Base-by-base conservation (phyloP, 2,113 vertebrate genomes). In the Microcebus griseorufus region DNA sequence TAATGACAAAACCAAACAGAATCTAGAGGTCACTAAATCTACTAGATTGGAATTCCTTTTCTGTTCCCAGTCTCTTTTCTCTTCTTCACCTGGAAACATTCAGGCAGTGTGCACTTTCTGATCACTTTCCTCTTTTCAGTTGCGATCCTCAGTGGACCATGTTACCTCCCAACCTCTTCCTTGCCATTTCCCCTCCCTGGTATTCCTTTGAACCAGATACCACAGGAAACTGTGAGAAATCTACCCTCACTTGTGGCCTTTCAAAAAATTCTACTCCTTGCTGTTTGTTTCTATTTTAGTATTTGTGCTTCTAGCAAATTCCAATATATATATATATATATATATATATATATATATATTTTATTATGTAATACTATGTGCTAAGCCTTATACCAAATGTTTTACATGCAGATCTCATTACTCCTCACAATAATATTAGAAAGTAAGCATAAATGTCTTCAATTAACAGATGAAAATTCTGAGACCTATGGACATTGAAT, bases 401-500 rank as follows among this genome's bases (percentile, higher is more conserved):
- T 96, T 95, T 85, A 22, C 90, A 34, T 73, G 27, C 16, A 39
- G n/a, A 88, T 70, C 10, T 96, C 37, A 58, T 64, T 94, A 88
- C 82, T 92, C 58, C 86, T 95, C 25, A 83, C 83, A 92, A 83
- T 34, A 64, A 93, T 93, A 62, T 80, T 72, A 55, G 69, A 55
- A 79, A 78, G 58, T 86, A 55, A 55, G 9, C 18, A 85, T 82
- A 78, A 78, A 95, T 95, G 85, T 65, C 87, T 97, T 91, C 39
- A 92, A 37, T 75, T 73, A 95, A 58, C 11, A 90, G 72, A 53
- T 92, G 67, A 91, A 34, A 76, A n/a, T 96, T 95, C 32, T 82
- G 84, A 95, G 37, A 58, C 72, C 20, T 62, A 5, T 2, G 37
- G 29, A 88, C 32, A 5, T 94, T 86, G 79, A 92, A 83, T 23